phyloP scores from a whole-genome alignment of 2,888 invertebrate species.

The Stenolophus ochropezus region DNA sequence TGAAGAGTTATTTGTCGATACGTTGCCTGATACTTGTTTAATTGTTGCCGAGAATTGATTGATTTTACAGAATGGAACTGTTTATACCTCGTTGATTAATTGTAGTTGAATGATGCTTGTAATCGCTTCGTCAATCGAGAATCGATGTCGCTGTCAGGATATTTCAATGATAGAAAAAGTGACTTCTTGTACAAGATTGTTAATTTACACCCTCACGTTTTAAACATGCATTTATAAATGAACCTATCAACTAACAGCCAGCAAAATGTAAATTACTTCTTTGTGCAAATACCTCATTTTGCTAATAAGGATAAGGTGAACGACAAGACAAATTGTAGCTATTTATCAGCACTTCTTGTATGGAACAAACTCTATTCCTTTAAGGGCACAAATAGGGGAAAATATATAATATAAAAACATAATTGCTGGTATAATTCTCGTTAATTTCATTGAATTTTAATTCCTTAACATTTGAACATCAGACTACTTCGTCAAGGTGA shows the following conservation, averaged over 20 bases:
- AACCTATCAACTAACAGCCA: slow-evolving; percentile 28
- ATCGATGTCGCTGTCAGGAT: too few species aligned
- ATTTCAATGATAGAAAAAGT: too few species aligned
- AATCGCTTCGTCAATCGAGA: too few species aligned
- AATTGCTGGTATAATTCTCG: too few species aligned
- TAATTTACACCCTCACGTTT: background rate
- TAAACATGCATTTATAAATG: slow-evolving; percentile 33
- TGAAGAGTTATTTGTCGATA: slow-evolving; percentile 17
- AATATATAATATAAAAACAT: too few species aligned
- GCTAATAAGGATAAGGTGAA: slow-evolving; percentile 53
- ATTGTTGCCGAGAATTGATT: slow-evolving; percentile 14
- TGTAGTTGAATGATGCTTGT: slow-evolving; percentile 1
- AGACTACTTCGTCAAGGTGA: too few species aligned
- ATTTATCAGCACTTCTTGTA: slow-evolving; percentile 47
- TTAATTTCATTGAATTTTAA: too few species aligned
- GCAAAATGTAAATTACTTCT: slow-evolving; percentile 48
- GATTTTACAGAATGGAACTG: slow-evolving; percentile 22
- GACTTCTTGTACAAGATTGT: too few species aligned
- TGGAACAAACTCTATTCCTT: too few species aligned
- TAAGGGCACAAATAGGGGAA: too few species aligned
- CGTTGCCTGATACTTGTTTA: slow-evolving; percentile 9
- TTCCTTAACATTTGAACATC: too few species aligned
- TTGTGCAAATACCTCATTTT: slow-evolving; percentile 49
- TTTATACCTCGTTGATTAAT: slow-evolving; percentile 25
- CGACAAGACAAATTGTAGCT: slow-evolving; percentile 49